Conservation (phyloP, 1,140 invertebrate genomes). For the Drosophila kepulauana region DNA sequence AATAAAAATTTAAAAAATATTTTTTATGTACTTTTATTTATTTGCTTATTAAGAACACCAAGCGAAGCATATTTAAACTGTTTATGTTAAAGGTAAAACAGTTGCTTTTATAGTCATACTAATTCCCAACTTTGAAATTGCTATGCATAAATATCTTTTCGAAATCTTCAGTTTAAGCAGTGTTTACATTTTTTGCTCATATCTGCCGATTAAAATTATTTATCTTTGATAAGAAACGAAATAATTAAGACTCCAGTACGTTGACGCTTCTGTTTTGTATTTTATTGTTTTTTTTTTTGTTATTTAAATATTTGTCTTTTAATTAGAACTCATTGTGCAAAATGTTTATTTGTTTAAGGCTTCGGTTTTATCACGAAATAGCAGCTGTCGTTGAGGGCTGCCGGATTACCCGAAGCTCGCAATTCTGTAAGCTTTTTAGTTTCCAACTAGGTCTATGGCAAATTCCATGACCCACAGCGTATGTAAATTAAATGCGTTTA, state of each 20-base stretch:
- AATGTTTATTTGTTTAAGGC: constrained; percentile 58
- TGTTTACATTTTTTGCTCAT: not conserved
- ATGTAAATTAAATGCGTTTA: not conserved
- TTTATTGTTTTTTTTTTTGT: not conserved
- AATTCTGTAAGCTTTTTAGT: not conserved
- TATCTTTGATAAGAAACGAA: constrained; percentile 20
- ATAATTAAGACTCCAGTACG: constrained; percentile 33
- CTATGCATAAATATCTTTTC: not conserved
- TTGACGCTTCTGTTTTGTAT: constrained; percentile 31
- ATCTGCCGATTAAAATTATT: not conserved
- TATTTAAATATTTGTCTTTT: constrained; percentile 48
- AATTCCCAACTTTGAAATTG: not conserved
- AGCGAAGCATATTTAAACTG: not conserved
- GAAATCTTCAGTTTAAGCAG: constrained; percentile 10
- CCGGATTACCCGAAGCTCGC: not conserved
- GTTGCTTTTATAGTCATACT: not conserved
- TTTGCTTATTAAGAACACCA: too few species aligned
- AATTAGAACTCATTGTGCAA: constrained; percentile 63
- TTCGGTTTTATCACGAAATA: constrained; percentile 39
- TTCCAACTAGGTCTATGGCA: not conserved
- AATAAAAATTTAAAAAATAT: too few species aligned
- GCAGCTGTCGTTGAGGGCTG: not conserved
- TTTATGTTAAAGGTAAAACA: not conserved
- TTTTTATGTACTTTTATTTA: too few species aligned
- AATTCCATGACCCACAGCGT: constrained; percentile 1